phyloP scores from a whole-genome alignment of 2,888 invertebrate species.

The Quadroppia sp. region DNA sequence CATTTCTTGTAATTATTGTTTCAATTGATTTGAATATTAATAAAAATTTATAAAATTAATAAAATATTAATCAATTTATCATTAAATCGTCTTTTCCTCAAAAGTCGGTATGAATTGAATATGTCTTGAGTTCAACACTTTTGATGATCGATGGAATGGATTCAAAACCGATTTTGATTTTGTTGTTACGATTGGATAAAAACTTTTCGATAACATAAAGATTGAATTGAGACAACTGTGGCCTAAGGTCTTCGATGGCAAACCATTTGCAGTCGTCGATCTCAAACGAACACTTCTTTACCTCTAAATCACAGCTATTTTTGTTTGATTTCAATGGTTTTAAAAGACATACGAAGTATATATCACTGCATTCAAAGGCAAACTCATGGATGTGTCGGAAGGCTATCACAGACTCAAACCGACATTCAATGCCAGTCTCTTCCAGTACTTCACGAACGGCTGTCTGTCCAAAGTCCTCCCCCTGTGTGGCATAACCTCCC shows the following conservation, averaged over 20 bases:
- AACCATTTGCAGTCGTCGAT: conserved; percentile 77
- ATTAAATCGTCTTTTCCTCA: background rate
- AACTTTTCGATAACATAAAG: conserved; percentile 38
- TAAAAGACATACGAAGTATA: conserved; percentile 73
- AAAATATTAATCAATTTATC: background rate
- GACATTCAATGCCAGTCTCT: conserved; percentile 76
- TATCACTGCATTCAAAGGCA: conserved; percentile 76
- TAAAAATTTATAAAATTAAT: too few relatives aligned
- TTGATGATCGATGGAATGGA: conserved; percentile 6
- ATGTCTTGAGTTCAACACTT: background rate
- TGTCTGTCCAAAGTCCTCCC: conserved; percentile 75
- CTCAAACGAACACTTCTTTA: too few relatives aligned
- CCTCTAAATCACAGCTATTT: conserved; percentile 52
- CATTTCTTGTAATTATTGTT: too few relatives aligned
- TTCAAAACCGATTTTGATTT: conserved; percentile 12
- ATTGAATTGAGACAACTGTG: conserved; percentile 41
- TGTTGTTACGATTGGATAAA: background rate
- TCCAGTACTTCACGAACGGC: conserved; percentile 80
- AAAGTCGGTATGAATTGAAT: conserved; percentile 10
- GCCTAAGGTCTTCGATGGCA: conserved; percentile 50
- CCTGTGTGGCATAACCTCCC: conserved; percentile 84
- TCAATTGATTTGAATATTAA: too few relatives aligned
- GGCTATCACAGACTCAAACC: conserved; percentile 70
- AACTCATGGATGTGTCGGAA: conserved; percentile 72
- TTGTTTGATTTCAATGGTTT: conserved; percentile 55